Conservation (phyloP, 2,797 vertebrate genomes). For the Pteropus rufus region DNA sequence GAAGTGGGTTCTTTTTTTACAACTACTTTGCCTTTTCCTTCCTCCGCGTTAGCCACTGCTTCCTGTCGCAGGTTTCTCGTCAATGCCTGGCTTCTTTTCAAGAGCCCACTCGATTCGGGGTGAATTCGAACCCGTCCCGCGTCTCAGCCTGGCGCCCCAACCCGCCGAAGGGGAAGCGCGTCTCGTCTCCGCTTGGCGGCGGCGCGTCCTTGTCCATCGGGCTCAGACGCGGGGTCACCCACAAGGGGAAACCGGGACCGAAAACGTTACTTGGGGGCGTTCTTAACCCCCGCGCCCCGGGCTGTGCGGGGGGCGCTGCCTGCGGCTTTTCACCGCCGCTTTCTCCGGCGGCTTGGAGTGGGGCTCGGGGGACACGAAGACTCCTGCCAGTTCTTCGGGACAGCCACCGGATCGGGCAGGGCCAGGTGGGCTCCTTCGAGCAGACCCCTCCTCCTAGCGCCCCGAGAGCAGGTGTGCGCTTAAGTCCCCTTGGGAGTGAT, state of each 20-base stretch:
- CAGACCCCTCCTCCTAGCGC: not conserved
- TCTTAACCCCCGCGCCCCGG: rapidly evolving
- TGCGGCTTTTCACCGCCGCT: not conserved
- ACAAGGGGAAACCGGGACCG: rapidly evolving
- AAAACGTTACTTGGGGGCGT: rapidly evolving
- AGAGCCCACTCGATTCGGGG: too few relatives aligned
- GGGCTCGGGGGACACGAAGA: too few relatives aligned
- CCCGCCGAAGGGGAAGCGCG: not conserved
- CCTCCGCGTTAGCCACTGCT: not conserved
- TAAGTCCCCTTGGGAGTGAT: not conserved
- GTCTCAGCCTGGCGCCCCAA: not conserved
- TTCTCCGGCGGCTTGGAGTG: too few relatives aligned
- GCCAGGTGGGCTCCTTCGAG: not conserved
- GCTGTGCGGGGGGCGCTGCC: rapidly evolving
- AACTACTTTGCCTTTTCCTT: not conserved
- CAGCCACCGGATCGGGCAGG: not conserved
- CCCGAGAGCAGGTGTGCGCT: constrained; percentile 15
- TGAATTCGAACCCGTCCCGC: not conserved
- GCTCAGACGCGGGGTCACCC: not conserved
- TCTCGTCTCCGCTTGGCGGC: not conserved
- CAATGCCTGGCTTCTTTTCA: rapidly evolving
- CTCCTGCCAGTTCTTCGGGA: not conserved
- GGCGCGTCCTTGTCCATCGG: rapidly evolving
- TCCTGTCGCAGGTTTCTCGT: not conserved
- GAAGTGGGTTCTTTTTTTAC: not conserved